Base-by-base conservation (phyloP, 2,888 invertebrate species). In the Halocaridina rubra region DNA sequence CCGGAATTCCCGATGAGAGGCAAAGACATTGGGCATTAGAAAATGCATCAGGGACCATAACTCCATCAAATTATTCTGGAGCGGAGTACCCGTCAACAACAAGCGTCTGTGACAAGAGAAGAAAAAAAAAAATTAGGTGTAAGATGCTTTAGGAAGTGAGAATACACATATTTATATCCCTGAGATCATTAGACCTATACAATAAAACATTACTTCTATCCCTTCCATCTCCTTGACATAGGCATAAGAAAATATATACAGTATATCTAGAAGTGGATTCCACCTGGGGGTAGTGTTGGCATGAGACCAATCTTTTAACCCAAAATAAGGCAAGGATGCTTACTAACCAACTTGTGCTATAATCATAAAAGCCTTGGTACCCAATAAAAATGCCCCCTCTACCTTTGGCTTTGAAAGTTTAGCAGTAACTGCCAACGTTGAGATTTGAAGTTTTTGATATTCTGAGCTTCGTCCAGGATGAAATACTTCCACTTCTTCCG, bases 391-490 rank as follows among this genome's bases (percentile, higher is more conserved):
- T n/a, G n/a, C n/a, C n/a, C n/a, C n/a, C n/a, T 92, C 92, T 91
- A 95, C 95, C 96, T 94, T 91, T 97, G 95, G 0, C 97, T 96
- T 90, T 97, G 96, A 91, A 98, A 97, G 91, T 98, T 98, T 81
- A 99, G 92, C 89, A 99, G 92, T 90, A 98, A 93, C 92, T 99
- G 99, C 99, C 99, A 99, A 88, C 99, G 93, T 91, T 99, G 99
- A 24, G 98, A 98, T 91, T 99, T 99, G 91, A 99, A 99, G 92
- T 99, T 99, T 92, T 99, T 99, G 87, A 99, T 99, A 91, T 99
- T 99, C 91, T 99, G 99, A 53, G 99, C 99, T 92, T 98, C 99
- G 91, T 99, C 99, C 80, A 99, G 93, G 89, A 99, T 97, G 74
- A 99, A 93, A 91, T 99, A 99, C 91, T 97, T 97, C 99, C 99